These are phyloP conservation scores for Lathamus discolor DNA, from an alignment of 2,113 vertebrate species.

Conservation along the genomic window DNA sequence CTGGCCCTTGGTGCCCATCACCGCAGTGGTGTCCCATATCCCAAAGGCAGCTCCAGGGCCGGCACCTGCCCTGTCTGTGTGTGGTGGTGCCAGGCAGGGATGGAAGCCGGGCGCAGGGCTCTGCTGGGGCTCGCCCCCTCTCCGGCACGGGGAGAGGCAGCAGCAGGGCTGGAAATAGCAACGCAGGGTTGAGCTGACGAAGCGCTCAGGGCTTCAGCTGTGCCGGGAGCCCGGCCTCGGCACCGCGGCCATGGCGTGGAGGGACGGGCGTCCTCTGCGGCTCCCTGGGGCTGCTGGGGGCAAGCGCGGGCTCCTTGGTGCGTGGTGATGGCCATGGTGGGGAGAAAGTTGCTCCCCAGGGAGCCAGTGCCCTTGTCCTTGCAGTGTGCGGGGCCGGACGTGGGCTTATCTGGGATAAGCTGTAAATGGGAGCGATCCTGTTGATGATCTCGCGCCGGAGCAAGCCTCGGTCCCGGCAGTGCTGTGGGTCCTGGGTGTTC, in stretches of 20 bases:
- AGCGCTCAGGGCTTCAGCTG: neutral
- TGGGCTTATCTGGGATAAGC: slow-evolving; percentile 4
- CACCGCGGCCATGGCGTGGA: neutral
- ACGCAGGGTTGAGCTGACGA: neutral
- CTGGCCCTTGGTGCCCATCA: neutral
- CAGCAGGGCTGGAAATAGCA: slow-evolving; percentile 12
- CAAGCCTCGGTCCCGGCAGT: fast-evolving
- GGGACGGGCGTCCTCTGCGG: neutral
- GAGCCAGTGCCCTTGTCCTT: neutral
- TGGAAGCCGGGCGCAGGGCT: neutral
- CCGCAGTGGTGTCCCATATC: fast-evolving
- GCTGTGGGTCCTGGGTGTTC: neutral
- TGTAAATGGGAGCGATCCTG: neutral
- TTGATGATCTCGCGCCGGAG: neutral
- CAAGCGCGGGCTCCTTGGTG: neutral
- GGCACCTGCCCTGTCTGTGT: neutral
- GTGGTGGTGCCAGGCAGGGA: neutral
- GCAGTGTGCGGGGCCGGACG: neutral
- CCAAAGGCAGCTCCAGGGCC: neutral
- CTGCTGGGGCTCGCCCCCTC: neutral
- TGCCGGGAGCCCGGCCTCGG: neutral
- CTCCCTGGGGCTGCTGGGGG: neutral
- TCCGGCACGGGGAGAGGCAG: neutral
- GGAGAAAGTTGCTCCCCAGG: neutral
- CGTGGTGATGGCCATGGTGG: fast-evolving